phyloP scores from a whole-genome alignment of 2,113 vertebrate species.

The Myotis davidii region DNA sequence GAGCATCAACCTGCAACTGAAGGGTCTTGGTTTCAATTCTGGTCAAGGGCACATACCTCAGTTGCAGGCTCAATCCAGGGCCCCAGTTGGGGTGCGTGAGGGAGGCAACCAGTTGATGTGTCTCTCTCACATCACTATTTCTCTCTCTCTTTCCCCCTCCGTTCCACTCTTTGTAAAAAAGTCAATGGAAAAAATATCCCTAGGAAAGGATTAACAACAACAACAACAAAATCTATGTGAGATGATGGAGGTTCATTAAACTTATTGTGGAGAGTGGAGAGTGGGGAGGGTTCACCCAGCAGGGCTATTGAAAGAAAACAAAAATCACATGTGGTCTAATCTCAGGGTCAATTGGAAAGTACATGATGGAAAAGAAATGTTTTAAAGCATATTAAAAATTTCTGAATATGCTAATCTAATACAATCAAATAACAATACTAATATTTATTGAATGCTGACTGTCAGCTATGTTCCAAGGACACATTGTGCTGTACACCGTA shows the following conservation, averaged over 20 bases:
- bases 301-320: constrained; percentile 31
- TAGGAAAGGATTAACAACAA: too few relatives aligned
- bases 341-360: not conserved
- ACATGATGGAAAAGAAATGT: constrained; percentile 27
- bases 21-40: too few relatives aligned
- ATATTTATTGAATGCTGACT: not conserved
- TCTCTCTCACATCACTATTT: too few relatives aligned
- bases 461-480: not conserved
- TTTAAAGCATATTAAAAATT: not conserved
- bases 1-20: too few relatives aligned
- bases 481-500: not conserved
- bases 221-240: not conserved
- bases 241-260: not conserved
- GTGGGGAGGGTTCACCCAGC: not conserved
- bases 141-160: too few relatives aligned
- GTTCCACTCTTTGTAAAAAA: too few relatives aligned
- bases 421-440: not conserved
- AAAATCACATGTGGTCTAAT: constrained; percentile 29
- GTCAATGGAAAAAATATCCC: too few relatives aligned
- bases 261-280: not conserved
- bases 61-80: too few relatives aligned
- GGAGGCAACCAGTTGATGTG: too few relatives aligned
- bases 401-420: not conserved
- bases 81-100: too few relatives aligned
- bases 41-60: too few relatives aligned